Evolutionary conservation across 2,113 vertebrate species (phyloP).

Genomic region (Erythrolamprus reginae): DNA sequence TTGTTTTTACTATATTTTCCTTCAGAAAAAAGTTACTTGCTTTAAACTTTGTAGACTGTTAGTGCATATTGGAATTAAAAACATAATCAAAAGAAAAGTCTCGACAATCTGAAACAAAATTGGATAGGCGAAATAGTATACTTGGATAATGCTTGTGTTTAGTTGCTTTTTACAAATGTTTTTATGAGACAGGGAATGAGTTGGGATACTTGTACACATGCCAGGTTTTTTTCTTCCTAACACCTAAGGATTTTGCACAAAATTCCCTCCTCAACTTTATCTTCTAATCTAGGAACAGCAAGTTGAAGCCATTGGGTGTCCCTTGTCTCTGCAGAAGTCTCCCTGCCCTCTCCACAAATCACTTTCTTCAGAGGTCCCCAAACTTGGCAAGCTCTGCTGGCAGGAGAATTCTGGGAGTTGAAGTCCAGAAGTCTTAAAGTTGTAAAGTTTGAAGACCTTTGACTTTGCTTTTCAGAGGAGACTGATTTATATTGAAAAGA

Average conservation of each 20-base stretch:
- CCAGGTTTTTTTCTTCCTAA: neutral
- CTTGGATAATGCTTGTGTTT: neutral
- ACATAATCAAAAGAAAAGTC: neutral
- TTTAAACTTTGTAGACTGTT: neutral
- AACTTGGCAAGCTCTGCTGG: too few relatives aligned
- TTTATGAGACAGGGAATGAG: neutral
- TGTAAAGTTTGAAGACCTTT: neutral
- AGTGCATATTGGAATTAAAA: neutral
- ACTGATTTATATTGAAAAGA: neutral
- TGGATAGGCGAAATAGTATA: neutral
- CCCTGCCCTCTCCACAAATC: neutral
- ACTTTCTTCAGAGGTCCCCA: neutral
- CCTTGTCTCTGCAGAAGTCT: neutral
- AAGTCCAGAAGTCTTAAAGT: too few relatives aligned
- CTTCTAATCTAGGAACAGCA: neutral
- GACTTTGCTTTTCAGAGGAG: neutral
- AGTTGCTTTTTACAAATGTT: neutral
- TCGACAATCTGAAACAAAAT: neutral
- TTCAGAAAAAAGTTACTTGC: neutral
- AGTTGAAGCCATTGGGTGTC: neutral
- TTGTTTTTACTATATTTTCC: neutral
- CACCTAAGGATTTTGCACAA: neutral
- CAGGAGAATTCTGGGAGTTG: too few relatives aligned
- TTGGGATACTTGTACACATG: neutral
- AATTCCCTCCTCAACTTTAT: neutral